phyloP scores from a whole-genome alignment of 2,797 vertebrate species.

The Monodelphis domestica region DNA sequence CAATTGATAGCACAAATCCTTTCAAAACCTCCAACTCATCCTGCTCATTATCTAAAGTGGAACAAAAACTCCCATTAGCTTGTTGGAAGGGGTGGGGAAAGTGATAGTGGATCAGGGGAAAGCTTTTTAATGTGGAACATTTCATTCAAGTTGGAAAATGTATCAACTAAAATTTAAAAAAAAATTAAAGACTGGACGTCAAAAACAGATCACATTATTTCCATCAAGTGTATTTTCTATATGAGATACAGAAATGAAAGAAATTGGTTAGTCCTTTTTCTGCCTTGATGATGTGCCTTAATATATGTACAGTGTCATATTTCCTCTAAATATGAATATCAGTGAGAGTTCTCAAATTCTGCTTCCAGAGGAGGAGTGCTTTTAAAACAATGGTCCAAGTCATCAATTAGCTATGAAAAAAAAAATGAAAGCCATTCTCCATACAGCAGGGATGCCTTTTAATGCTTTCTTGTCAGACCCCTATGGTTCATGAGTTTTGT shows the following conservation, averaged over 20 bases:
- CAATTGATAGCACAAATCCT: conserved; percentile 64
- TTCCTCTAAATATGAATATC: conserved; percentile 51
- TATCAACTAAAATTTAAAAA: conserved; percentile 61
- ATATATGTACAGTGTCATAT: conserved; percentile 30
- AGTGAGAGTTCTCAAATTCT: conserved; percentile 60
- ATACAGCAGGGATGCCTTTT: conserved; percentile 69
- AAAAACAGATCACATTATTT: conserved; percentile 47
- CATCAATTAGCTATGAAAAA: conserved; percentile 74
- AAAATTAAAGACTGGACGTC: conserved; percentile 5
- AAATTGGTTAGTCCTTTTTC: conserved; percentile 11
- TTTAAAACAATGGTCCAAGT: conserved; percentile 71
- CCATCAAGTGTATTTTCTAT: conserved; percentile 52
- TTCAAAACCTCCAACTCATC: conserved; percentile 67
- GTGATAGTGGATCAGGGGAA: conserved; percentile 15
- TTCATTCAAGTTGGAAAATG: conserved; percentile 46
- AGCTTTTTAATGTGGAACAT: conserved; percentile 48
- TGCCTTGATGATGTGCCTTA: conserved; percentile 14
- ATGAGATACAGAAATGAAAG: conserved; percentile 52
- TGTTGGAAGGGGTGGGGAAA: conserved; percentile 32
- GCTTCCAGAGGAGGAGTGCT: conserved; percentile 59
- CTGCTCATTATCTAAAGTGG: conserved; percentile 72
- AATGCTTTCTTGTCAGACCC: conserved; percentile 67
- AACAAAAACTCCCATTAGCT: conserved; percentile 54
- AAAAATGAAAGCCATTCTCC: conserved; percentile 66
- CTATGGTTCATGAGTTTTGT: conserved; percentile 51